These are phyloP conservation scores for Gracilinanus agilis DNA, from an alignment of 2,113 vertebrate genomes.

Conservation along the genomic window DNA sequence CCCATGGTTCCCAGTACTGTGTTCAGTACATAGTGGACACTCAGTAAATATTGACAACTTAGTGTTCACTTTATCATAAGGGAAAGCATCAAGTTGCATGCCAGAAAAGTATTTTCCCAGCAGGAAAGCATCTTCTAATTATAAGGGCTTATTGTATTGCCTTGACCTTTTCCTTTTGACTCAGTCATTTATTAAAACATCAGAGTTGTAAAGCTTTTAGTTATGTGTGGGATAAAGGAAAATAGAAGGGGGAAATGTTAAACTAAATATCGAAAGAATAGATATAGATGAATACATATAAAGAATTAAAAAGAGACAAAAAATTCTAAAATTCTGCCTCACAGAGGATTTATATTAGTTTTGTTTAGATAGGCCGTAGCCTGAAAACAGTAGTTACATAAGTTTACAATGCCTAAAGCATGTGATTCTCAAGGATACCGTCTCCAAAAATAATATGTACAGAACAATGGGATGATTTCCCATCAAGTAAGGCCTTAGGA, in stretches of 20 bases:
- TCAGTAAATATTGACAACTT: constrained; percentile 15
- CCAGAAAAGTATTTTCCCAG: not conserved
- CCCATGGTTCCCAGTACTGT: not conserved
- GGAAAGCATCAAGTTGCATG: not conserved
- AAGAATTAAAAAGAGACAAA: not conserved
- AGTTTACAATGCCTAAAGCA: not conserved
- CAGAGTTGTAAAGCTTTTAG: not conserved
- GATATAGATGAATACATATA: not conserved
- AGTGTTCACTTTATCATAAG: not conserved
- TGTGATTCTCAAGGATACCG: constrained; percentile 54
- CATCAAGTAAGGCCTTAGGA: constrained; percentile 34
- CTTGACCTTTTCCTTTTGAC: not conserved
- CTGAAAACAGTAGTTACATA: not conserved
- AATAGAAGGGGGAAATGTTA: not conserved
- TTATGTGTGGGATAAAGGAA: not conserved
- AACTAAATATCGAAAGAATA: constrained; percentile 36
- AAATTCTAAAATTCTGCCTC: not conserved
- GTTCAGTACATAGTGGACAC: not conserved
- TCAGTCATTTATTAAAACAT: constrained; percentile 2
- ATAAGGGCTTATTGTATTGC: not conserved
- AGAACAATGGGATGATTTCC: constrained; percentile 52
- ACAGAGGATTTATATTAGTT: constrained; percentile 17
- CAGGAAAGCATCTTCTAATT: not conserved
- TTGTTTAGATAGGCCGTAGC: constrained; percentile 11
- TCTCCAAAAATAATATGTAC: constrained; percentile 65